Percentiles rank a stretch among this genome's conserved stretches.
Evolutionary conservation across 2,113 vertebrate genomes (phyloP).

Genomic region (Daboia siamensis): DNA sequence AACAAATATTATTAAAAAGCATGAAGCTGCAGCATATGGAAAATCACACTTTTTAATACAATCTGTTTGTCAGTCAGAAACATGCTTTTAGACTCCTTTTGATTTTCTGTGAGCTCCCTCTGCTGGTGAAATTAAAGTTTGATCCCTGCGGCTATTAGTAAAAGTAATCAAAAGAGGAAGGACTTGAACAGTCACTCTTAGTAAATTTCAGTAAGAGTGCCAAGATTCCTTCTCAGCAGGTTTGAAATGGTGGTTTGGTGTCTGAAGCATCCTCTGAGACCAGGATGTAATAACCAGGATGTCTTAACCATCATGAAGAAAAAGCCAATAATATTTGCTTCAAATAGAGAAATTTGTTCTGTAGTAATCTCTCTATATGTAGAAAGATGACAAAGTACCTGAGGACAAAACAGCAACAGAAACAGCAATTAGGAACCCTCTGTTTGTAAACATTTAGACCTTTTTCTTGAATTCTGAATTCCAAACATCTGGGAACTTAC

Average conservation of each 20-base stretch:
- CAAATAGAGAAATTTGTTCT: neutral
- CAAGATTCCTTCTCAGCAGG: neutral
- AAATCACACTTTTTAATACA: neutral
- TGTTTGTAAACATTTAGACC: neutral
- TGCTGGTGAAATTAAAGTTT: neutral
- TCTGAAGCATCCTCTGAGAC: neutral
- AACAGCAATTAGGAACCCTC: neutral
- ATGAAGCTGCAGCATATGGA: neutral
- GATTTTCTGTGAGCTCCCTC: conserved; percentile 5
- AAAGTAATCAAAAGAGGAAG: neutral
- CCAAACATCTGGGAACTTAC: neutral
- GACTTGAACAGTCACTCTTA: neutral
- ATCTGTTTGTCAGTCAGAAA: neutral
- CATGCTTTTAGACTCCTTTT: neutral
- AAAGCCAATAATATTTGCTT: neutral
- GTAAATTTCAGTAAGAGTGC: neutral
- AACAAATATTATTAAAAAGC: neutral
- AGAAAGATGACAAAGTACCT: neutral
- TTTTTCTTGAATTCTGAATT: neutral
- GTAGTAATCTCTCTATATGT: neutral
- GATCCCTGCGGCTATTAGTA: neutral
- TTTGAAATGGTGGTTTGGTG: neutral
- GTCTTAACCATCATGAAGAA: neutral
- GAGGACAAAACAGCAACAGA: neutral
- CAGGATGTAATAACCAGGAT: neutral